phyloP scores from a whole-genome alignment of 2,113 vertebrate genomes.

The Cyanistes caeruleus region DNA sequence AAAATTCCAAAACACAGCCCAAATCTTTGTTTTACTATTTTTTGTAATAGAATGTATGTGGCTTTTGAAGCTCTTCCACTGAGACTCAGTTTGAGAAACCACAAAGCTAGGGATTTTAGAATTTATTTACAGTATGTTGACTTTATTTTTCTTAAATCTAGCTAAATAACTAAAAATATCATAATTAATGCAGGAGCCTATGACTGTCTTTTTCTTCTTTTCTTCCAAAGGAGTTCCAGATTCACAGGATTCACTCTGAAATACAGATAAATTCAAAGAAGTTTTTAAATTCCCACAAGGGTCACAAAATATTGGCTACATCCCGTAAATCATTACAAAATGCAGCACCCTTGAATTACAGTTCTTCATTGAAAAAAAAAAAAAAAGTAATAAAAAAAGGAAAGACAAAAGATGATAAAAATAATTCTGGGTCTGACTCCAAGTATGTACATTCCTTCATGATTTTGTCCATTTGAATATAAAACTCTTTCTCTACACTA shows the following conservation, averaged over 20 bases:
- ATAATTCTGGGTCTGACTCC: background rate
- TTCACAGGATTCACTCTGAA: background rate
- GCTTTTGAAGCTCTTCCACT: conserved; percentile 39
- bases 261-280: background rate
- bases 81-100: conserved; percentile 42
- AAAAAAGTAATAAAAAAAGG: background rate
- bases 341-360: background rate
- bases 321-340: background rate
- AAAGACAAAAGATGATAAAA: background rate
- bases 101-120: conserved; percentile 54
- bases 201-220: background rate
- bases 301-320: background rate
- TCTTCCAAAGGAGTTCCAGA: background rate
- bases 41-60: conserved; percentile 40
- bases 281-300: background rate
- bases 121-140: conserved; percentile 49
- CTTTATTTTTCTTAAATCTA: conserved; percentile 58
- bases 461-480: background rate
- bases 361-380: background rate
- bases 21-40: conserved; percentile 52
- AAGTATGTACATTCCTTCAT: background rate
- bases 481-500: background rate
- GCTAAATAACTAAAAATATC: conserved; percentile 61
- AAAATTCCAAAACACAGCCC: background rate
- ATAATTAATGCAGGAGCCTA: conserved; percentile 48